These are phyloP conservation scores for Branchinecta lindahli DNA, from an alignment of 1,140 invertebrate species.

Conservation along the genomic window DNA sequence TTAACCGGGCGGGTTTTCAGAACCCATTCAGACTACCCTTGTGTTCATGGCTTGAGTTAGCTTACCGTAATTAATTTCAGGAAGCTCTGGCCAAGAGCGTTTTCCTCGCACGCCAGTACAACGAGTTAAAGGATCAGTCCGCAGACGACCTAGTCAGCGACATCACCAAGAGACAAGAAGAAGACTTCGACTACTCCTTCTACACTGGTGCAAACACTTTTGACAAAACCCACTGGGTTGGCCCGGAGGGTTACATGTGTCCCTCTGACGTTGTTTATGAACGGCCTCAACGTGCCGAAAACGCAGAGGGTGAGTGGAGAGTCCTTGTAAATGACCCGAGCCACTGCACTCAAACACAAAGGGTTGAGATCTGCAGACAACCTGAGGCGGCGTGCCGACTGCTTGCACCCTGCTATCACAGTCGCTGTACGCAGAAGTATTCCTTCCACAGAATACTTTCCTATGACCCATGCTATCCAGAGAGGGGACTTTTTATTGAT, in stretches of 20 bases:
- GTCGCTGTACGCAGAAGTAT: conserved; percentile 26
- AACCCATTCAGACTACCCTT: no score
- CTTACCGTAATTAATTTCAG: conserved; percentile 20
- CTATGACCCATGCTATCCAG: conserved; percentile 26
- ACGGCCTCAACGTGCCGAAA: conserved; percentile 28
- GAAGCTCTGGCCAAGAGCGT: conserved; percentile 20
- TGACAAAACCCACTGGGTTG: conserved; percentile 22
- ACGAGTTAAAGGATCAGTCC: conserved; percentile 24
- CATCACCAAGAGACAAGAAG: conserved; percentile 22
- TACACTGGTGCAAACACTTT: conserved; percentile 21
- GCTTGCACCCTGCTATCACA: conserved; percentile 26
- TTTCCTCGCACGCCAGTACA: conserved; percentile 24
- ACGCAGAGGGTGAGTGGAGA: conserved; percentile 26
- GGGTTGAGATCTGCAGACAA: conserved; percentile 24
- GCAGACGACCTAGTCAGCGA: conserved; percentile 24
- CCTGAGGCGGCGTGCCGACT: conserved; percentile 25
- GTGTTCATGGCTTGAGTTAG: no score
- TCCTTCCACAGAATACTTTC: conserved; percentile 27
- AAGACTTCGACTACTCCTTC: conserved; percentile 22
- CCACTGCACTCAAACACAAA: conserved; percentile 26
- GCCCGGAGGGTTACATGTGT: conserved; percentile 29
- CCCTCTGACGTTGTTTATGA: conserved; percentile 30
- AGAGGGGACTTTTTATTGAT: conserved; percentile 28
- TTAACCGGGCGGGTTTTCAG: no score
- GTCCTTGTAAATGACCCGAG: conserved; percentile 26